A percentile compares a stretch with the other conserved stretches of the same genome.
Evolutionary conservation across 2,797 vertebrate species (phyloP).

Genomic region (Mus spretus): DNA sequence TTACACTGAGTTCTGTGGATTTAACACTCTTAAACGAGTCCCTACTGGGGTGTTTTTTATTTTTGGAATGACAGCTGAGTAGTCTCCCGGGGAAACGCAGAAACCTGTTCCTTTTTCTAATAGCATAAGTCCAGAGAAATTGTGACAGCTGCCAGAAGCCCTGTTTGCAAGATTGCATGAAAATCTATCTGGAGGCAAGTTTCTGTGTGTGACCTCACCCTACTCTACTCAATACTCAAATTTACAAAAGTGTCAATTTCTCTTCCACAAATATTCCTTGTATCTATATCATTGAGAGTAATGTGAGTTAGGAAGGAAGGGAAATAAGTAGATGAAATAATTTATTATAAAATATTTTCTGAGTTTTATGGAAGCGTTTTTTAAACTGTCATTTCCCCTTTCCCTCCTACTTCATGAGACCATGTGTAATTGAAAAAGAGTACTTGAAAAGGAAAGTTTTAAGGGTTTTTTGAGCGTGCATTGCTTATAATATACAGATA

Average conservation of each 20-base stretch:
- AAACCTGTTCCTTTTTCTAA: constrained; percentile 67
- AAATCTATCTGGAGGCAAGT: background rate
- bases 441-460: background rate
- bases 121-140: constrained; percentile 61
- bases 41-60: constrained; percentile 69
- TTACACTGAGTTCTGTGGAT: constrained; percentile 66
- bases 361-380: background rate
- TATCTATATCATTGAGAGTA: background rate
- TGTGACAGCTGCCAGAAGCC: constrained; percentile 72
- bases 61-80: constrained; percentile 77
- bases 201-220: background rate
- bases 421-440: background rate
- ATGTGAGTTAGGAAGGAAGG: background rate
- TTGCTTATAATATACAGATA: background rate
- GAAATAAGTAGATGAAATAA: background rate
- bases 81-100: constrained; percentile 64
- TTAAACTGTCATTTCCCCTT: background rate
- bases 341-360: background rate
- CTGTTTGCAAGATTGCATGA: constrained; percentile 11
- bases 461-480: background rate
- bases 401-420: background rate
- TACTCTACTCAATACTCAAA: background rate
- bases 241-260: accelerated
- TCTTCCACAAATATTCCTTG: background rate
- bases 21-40: constrained; percentile 64